phyloP scores from a whole-genome alignment of 2,888 invertebrate species.

The Drosophila cracens region DNA sequence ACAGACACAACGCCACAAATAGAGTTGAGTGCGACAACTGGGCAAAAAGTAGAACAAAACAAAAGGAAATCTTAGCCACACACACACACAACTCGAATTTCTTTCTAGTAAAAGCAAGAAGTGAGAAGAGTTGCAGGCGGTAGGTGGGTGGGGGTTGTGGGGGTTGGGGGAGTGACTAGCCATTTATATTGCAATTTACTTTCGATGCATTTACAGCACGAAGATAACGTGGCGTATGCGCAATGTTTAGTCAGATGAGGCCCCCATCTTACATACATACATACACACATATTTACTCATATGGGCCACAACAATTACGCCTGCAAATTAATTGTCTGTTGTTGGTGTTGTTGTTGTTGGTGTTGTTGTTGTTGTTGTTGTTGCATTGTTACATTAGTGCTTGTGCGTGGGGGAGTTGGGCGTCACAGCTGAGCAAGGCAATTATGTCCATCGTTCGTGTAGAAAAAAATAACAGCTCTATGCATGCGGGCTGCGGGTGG shows the following conservation, averaged over 20 bases:
- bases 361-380: conserved; percentile 23
- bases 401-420: conserved; percentile 59
- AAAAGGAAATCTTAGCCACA: conserved; percentile 59
- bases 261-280: conserved; percentile 32
- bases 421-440: conserved; percentile 59
- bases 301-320: conserved; percentile 80
- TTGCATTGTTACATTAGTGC: conserved; percentile 14
- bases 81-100: conserved; percentile 35
- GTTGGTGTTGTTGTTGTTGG: conserved; percentile 4
- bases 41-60: conserved; percentile 72
- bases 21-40: conserved; percentile 29
- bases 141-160: neutral
- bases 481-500: neutral
- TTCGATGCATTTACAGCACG: conserved; percentile 62
- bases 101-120: conserved; percentile 16
- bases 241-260: conserved; percentile 62
- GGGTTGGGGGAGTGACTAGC: conserved; percentile 15
- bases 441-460: conserved; percentile 78
- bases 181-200: conserved; percentile 65
- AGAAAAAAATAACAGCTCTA: conserved; percentile 62
- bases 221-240: conserved; percentile 68
- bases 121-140: neutral
- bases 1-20: conserved; percentile 17
- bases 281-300: conserved; percentile 38
- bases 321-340: conserved; percentile 64